Evolutionary conservation across 2,888 invertebrate genomes (phyloP).

Genomic region (Metopia argyrocephala): DNA sequence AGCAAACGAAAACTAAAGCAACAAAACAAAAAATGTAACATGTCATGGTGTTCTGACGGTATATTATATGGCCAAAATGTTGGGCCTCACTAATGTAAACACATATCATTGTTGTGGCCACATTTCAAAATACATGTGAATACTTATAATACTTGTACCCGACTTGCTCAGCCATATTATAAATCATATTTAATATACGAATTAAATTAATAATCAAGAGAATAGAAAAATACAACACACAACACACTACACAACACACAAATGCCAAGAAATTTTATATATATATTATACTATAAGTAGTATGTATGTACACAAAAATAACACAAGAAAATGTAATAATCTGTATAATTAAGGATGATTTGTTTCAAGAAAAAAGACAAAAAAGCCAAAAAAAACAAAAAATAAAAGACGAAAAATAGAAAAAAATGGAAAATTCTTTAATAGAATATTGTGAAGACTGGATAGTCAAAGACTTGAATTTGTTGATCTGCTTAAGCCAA

Average conservation of each 20-base stretch:
- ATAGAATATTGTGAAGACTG: background rate
- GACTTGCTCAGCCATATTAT: background rate
- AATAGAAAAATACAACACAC: background rate
- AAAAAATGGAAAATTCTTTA: background rate
- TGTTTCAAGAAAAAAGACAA: constrained; percentile 15
- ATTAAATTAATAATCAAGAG: background rate
- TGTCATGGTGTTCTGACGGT: background rate
- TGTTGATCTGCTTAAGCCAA: background rate
- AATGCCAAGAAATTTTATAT: background rate
- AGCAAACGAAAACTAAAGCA: no score
- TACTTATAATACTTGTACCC: no score
- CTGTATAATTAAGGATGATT: constrained; percentile 48
- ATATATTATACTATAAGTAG: background rate
- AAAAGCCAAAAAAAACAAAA: no score
- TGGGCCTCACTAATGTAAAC: no score
- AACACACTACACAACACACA: background rate
- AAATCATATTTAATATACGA: background rate
- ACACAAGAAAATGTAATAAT: constrained; percentile 24
- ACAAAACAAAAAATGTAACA: no score
- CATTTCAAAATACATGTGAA: no score
- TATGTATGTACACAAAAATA: no score
- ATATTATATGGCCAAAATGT: no score
- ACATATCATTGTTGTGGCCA: no score
- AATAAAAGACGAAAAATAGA: no score
- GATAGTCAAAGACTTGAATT: background rate